Evolutionary conservation across 2,113 vertebrate species (phyloP).

Genomic region (Fukomys damarensis): DNA sequence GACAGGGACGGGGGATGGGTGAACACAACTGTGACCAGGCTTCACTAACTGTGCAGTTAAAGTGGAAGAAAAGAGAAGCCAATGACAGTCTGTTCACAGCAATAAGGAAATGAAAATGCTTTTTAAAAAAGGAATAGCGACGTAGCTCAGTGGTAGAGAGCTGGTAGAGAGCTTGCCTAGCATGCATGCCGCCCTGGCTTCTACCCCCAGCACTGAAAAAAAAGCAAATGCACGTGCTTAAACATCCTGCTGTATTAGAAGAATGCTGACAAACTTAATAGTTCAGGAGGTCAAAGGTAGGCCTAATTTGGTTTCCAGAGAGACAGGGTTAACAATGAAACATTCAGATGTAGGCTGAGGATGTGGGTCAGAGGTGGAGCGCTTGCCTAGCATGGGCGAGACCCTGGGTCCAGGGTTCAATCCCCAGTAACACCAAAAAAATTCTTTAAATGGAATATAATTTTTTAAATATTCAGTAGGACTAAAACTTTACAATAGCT

Average conservation of each 20-base stretch:
- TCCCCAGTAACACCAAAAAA: background rate
- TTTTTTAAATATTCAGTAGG: background rate
- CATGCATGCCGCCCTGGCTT: background rate
- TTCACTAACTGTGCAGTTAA: background rate
- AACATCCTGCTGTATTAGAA: background rate
- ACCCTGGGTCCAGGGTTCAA: background rate
- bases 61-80: background rate
- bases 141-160: background rate
- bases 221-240: background rate
- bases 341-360: background rate
- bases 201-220: background rate
- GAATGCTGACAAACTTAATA: background rate
- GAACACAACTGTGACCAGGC: rapidly evolving
- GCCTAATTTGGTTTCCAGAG: background rate
- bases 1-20: background rate
- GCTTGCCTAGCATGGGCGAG: background rate
- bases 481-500: background rate
- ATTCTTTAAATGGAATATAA: background rate
- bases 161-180: too few species aligned
- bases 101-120: background rate
- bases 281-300: background rate
- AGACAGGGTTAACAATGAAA: background rate
- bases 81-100: background rate
- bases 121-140: background rate
- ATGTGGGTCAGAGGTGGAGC: background rate